These are phyloP conservation scores for Ianthella basta DNA, from an alignment of 37 sponge, comb jelly and placozoan species.

Conservation along the genomic window DNA sequence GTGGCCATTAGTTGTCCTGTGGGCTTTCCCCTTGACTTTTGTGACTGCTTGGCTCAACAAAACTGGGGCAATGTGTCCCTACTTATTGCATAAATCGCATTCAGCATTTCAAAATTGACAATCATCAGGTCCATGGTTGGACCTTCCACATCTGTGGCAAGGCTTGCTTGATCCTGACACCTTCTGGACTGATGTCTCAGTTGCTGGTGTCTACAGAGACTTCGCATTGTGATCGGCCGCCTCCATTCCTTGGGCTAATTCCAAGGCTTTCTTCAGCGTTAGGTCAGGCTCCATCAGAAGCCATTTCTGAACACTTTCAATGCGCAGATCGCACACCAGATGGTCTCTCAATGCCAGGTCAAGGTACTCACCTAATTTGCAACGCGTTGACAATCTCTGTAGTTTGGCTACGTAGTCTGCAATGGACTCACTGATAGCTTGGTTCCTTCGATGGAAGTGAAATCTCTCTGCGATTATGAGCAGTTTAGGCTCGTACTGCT, in stretches of 20 bases:
- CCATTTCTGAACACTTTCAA: background rate
- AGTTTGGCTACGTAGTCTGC: constrained; percentile 26
- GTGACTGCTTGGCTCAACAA: constrained; percentile 9
- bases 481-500: constrained; percentile 33
- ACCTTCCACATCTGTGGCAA: background rate
- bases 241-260: constrained; percentile 10
- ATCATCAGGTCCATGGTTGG: background rate
- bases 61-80: constrained; percentile 39
- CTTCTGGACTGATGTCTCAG: too few species aligned
- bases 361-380: constrained; percentile 22
- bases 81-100: constrained; percentile 33
- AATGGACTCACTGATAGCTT: constrained; percentile 2
- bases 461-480: constrained; percentile 22
- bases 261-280: constrained; percentile 9
- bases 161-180: background rate
- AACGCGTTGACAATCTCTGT: background rate
- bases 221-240: too few species aligned
- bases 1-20: too few species aligned
- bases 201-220: too few species aligned
- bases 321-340: background rate
- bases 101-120: background rate
- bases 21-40: too few species aligned
- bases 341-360: background rate
- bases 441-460: constrained; percentile 11
- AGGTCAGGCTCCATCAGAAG: constrained; percentile 11